Base-by-base conservation (phyloP, 2,888 invertebrate species). In the Stenichneumon culpator region DNA sequence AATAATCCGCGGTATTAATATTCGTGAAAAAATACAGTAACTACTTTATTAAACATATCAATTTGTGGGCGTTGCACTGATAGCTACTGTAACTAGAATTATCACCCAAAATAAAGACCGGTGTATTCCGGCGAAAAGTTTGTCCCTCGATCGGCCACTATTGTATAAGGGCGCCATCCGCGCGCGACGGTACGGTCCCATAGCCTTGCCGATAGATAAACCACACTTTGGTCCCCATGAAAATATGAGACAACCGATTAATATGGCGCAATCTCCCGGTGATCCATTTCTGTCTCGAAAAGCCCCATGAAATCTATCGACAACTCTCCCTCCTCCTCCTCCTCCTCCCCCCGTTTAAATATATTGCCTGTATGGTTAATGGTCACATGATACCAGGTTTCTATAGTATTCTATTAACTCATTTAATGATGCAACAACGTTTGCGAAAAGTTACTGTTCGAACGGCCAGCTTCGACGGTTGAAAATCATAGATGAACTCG, bases 401-500 rank as follows among this genome's bases (percentile, higher is more conserved):
- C 57, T 44, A 52, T 19, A 52, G 19, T 19, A 28, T 16, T 32
- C 14, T 14, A 28, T 28, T 28, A 32, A 32, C 28, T 32, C 60
- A 11, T 5, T 28, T 7, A 60, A 60, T 6, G 9, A 4, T 60
- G 6, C 16, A 60, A 16, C 16, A 57, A 32, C 1, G 28, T 65
- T 50, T 7, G 16, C n/a, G 14, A 32, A 65, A 65, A 19, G 7
- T 50, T 14, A 19, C n/a, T 5, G 28, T 16, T 14, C 28, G 11
- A 25, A 32, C 32, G 32, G 47, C 5, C 14, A 52, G 50, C 50
- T 50, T 19, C 11, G 32, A 74, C 1, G 7, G 65, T 19, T 28
- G 32, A 75, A 60, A 65, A 67, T 52, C 63, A 63, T 39, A 25
- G 52, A 50, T 47, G 19, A 65, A 54, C 16, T n/a, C 16, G 28